Evolutionary conservation across 2,797 vertebrate genomes (phyloP), one percentile per base, ranked within the genome.

Genomic region (Tauraco hartlaubi): DNA sequence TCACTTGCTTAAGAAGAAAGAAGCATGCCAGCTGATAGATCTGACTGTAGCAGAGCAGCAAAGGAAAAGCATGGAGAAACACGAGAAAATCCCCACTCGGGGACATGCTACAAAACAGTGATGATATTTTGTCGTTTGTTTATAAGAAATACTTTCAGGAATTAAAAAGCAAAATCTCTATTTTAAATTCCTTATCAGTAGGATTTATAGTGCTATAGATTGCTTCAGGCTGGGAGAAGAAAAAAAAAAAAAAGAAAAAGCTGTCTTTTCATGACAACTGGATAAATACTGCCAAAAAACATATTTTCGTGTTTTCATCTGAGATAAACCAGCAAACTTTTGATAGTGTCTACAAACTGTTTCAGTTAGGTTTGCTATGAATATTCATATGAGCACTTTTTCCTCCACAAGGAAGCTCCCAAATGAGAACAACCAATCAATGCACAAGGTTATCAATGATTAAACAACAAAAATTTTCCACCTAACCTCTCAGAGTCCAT

Each of bases 1-100:
- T 91, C 61, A 93, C 75, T 88, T 95, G 41, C 54, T 92, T 87
- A 79, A 66, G 76, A 89, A 85, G 63, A 85, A 67, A 63, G 67
- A 95, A 90, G 25, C 25, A 39, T 35, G 59, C 35, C 59, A 52
- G 43, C 48, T 41, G 29, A 64, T 54, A 69, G 43, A 68, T 59
- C 14, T 49, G 35, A 52, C 12, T 80, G 44, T 49, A 85, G 5
- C 13, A 84, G 18, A 85, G 23, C 26, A 85, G 46, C 5, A 51
- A 62, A 55, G 58, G 44, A 88, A 85, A 37, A 49, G 3, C 8
- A 35, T 46, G 64, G 52, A 48, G 84, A 88, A 91, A 66, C 15
- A 80, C 78, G 64, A 55, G 72, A 95, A 96, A 84, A 67, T 61
- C 16, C n/a, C 8, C 31, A 17, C n/a, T 76, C 19, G 35, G 26